These are phyloP conservation scores for Hyperopisus bebe DNA, from an alignment of 2,113 vertebrate species.

Conservation along the genomic window DNA sequence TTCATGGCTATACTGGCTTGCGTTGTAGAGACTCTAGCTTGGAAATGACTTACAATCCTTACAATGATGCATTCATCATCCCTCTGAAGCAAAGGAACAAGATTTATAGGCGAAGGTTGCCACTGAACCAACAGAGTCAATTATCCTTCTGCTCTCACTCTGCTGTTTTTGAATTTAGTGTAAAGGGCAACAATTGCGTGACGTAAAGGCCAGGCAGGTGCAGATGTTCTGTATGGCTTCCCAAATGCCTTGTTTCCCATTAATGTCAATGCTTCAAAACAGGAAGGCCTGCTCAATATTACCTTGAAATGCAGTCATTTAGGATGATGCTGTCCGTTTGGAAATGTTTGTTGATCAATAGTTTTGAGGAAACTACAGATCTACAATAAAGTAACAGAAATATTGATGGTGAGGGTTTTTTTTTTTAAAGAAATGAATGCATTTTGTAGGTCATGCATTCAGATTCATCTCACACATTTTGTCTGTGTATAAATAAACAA, in stretches of 20 bases:
- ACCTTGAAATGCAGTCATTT: neutral
- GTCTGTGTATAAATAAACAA: neutral
- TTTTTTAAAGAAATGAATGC: neutral
- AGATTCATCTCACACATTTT: neutral
- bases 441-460: neutral
- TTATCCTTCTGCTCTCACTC: neutral
- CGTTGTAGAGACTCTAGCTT: neutral
- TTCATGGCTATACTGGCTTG: neutral
- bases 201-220: neutral
- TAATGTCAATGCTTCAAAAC: neutral
- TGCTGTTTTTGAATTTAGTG: slow-evolving; percentile 11
- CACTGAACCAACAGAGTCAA: slow-evolving; percentile 3
- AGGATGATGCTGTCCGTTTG: neutral
- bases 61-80: neutral
- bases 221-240: neutral
- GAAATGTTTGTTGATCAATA: neutral
- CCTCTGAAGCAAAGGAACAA: neutral
- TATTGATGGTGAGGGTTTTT: neutral
- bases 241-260: neutral
- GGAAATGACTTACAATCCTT: slow-evolving; percentile 5
- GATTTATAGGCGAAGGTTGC: slow-evolving; percentile 6
- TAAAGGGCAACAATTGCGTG: neutral
- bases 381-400: neutral
- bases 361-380: neutral
- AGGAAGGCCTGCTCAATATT: neutral